These are phyloP conservation scores for Scaptomyza graminum DNA, from an alignment of 1,140 invertebrate species.

Conservation along the genomic window DNA sequence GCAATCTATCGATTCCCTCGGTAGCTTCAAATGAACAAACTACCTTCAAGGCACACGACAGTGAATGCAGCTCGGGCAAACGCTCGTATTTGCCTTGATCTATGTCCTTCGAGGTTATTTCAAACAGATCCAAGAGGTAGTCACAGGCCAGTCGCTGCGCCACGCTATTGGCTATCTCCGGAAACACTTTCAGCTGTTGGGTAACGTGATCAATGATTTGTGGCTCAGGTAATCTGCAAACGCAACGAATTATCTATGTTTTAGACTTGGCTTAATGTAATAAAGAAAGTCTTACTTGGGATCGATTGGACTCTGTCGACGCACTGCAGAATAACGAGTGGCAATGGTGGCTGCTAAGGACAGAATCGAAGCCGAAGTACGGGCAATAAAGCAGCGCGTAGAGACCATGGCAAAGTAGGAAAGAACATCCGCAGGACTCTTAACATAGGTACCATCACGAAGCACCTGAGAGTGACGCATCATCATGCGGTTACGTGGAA, in stretches of 20 bases:
- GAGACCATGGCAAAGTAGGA: conserved; percentile 98
- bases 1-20: conserved; percentile 89
- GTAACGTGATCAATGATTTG: conserved; percentile 97
- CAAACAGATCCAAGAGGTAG: conserved; percentile 92
- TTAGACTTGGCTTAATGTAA: too few species aligned
- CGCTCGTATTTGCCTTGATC: conserved; percentile 90
- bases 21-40: conserved; percentile 89
- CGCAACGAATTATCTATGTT: too few species aligned
- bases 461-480: conserved; percentile 96
- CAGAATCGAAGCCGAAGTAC: too few species aligned
- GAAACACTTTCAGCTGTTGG: conserved; percentile 96
- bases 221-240: conserved; percentile 88
- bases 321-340: too few species aligned
- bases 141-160: conserved; percentile 89
- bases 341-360: too few species aligned
- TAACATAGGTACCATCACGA: conserved; percentile 94
- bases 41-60: conserved; percentile 95
- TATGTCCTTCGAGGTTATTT: conserved; percentile 90
- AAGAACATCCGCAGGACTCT: conserved; percentile 92
- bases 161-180: conserved; percentile 91
- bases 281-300: too few species aligned
- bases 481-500: conserved; percentile 94
- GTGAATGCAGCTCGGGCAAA: conserved; percentile 93
- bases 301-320: too few species aligned
- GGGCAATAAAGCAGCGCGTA: too few species aligned